Evolutionary conservation across 2,797 vertebrate genomes (phyloP).

Genomic region (Psittacula echo): DNA sequence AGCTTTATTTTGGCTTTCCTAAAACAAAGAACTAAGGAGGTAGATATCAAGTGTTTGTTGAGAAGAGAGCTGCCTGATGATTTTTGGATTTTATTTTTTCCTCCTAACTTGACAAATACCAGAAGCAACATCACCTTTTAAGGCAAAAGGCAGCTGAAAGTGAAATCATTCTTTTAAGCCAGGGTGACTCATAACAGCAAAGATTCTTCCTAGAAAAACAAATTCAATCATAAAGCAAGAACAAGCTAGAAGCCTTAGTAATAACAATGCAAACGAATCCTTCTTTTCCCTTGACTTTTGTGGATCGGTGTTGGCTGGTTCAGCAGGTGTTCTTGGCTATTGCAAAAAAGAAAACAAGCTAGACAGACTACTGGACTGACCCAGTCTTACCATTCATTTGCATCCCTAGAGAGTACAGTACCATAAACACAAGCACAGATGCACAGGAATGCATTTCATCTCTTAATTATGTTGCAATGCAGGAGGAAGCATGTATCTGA

Average conservation of each 20-base stretch:
- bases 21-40: not conserved
- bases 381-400: not conserved
- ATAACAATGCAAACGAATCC: not conserved
- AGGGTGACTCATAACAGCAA: slow-evolving; percentile 43
- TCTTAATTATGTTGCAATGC: not conserved
- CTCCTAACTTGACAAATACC: slow-evolving; percentile 14
- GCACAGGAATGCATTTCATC: not conserved
- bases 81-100: not conserved
- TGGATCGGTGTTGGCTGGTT: not conserved
- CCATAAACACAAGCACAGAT: not conserved
- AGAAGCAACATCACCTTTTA: slow-evolving; percentile 61
- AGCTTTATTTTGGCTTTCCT: not conserved
- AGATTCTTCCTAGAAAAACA: slow-evolving; percentile 42
- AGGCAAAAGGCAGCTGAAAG: slow-evolving; percentile 56
- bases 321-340: not conserved
- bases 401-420: not conserved
- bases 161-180: slow-evolving; percentile 48
- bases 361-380: not conserved
- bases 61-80: slow-evolving; percentile 11
- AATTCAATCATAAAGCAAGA: slow-evolving; percentile 5
- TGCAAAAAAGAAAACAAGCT: not conserved
- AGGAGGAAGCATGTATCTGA: not conserved
- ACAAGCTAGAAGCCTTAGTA: not conserved
- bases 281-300: not conserved
- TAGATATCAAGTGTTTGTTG: not conserved